Evolutionary conservation across 2,888 invertebrate genomes (phyloP), one percentile per base, ranked within the genome.

Genomic region (Bibio marci): DNA sequence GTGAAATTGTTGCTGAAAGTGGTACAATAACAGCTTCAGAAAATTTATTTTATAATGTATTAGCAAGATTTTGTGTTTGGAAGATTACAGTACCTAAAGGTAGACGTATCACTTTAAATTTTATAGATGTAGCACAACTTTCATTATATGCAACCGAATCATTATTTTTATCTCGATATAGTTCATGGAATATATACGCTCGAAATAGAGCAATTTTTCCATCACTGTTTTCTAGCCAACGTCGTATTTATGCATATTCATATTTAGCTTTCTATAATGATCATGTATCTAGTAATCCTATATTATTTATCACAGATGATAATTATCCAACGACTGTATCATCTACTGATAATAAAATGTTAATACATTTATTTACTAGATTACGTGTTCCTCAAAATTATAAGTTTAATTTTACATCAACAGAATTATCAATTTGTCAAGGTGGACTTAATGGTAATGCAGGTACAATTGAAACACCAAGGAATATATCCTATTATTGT

Each of bases 11-110:
- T 6, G 67, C 70, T 2, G 58, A 74, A 13, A 65, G 67, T 32
- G 92, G 91, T 0, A 66, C 65, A 40, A 68, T 87, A 32, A 66
- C 67, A 34, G 74, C 80, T 11, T 77, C 79, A 0, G 75, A 75
- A 11, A 91, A 85, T 63, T 87, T 83, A 0, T 48, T 51, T 7
- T 52, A 60, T 0, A 63, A 66, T 36, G 55, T 56, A 1, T 47
- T 47, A 4, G 54, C 59, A 27, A 59, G 59, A 39, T 64, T 66
- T 30, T 87, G 86, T 49, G 56, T 59, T 7, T 85, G 85, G 85
- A 59, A 45, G n/a, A 76, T 81, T n/a, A 64, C 53, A 4, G 76
- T 73, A 2, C 73, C 76, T 0, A 58, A 61, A 49, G 77, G 76
- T 1, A 66, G 72, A 44, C 65, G 71, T 39, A 63, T 86, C n/a